These are phyloP conservation scores for Sarcophaga caerulescens DNA, from an alignment of 2,888 invertebrate genomes.

Conservation along the genomic window DNA sequence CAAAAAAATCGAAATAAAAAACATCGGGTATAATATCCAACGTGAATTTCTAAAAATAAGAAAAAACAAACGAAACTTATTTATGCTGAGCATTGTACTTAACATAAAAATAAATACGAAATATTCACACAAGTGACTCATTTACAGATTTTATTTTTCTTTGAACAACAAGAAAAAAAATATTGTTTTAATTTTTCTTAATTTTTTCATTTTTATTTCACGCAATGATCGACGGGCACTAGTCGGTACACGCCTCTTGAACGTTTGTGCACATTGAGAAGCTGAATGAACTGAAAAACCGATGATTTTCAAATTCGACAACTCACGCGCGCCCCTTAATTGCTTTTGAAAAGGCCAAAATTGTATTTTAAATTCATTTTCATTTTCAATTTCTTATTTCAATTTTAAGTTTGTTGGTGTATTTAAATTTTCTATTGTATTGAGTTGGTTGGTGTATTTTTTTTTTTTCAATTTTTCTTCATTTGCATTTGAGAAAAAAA, in stretches of 20 bases:
- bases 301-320: constrained; percentile 32
- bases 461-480: not conserved
- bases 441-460: not conserved
- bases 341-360: constrained; percentile 64
- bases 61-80: not conserved
- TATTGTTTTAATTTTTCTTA: constrained; percentile 32
- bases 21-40: not conserved
- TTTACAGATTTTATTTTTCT: constrained; percentile 38
- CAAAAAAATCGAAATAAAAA: not conserved
- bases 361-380: not conserved
- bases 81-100: not conserved
- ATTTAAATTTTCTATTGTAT: not conserved
- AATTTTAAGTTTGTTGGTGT: not conserved
- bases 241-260: constrained; percentile 56
- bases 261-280: constrained; percentile 34
- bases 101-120: constrained; percentile 36
- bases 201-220: constrained; percentile 5
- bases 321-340: constrained; percentile 58
- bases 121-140: constrained; percentile 62
- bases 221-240: not conserved
- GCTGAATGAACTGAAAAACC: constrained; percentile 43
- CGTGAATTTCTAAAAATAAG: not conserved
- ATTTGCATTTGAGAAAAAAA: constrained; percentile 58
- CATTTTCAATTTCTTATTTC: not conserved
- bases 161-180: not conserved